phyloP scores from a whole-genome alignment of 1,140 invertebrate species.

The Tetraneura akinire region DNA sequence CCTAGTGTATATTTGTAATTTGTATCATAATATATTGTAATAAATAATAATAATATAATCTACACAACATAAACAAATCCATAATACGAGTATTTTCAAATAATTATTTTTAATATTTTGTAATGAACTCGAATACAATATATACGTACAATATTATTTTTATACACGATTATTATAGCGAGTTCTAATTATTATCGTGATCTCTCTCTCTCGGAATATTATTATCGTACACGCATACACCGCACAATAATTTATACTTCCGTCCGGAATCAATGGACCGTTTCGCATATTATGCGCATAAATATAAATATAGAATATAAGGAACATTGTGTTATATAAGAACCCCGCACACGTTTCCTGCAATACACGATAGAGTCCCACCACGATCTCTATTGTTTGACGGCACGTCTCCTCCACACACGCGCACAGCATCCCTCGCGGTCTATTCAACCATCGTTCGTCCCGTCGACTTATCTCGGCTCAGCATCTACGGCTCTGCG shows the following conservation, averaged over 20 bases:
- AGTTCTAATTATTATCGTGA: neutral
- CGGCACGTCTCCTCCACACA: slow-evolving; percentile 44
- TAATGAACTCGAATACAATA: too few species aligned
- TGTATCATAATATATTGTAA: too few species aligned
- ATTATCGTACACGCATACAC: neutral
- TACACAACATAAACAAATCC: too few species aligned
- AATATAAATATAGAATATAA: neutral
- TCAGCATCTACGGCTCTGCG: slow-evolving; percentile 23
- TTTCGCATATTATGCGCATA: neutral
- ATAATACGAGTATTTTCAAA: too few species aligned
- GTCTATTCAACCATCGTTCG: slow-evolving; percentile 40
- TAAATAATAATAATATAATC: too few species aligned
- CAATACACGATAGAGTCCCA: slow-evolving; percentile 24
- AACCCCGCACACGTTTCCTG: slow-evolving; percentile 36
- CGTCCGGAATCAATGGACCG: slow-evolving; percentile 42
- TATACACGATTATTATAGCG: too few species aligned
- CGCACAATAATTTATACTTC: slow-evolving; percentile 20
- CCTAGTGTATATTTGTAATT: too few species aligned
- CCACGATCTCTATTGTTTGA: slow-evolving; percentile 36
- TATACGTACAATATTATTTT: too few species aligned
- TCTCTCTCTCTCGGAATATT: neutral
- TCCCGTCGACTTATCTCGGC: slow-evolving; percentile 46
- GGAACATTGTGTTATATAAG: slow-evolving; percentile 8
- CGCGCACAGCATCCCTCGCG: slow-evolving; percentile 19
- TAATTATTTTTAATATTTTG: too few species aligned